Base-by-base conservation (phyloP, 37 sponge, comb jelly and placozoan species). In the Hexactinellida sp. region DNA sequence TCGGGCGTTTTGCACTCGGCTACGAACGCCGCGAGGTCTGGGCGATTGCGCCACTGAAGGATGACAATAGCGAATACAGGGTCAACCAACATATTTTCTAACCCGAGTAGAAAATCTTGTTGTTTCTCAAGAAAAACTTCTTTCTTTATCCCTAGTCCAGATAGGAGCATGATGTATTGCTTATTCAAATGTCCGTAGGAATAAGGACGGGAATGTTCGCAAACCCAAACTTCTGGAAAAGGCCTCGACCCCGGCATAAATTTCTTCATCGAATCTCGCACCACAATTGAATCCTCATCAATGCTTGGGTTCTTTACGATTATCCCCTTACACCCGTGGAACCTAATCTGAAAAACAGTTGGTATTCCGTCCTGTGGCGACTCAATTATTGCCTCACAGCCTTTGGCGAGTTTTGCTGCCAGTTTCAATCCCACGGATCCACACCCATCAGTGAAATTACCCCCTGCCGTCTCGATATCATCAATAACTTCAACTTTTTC, bases 401-500 rank as follows among this genome's bases (percentile, higher is more conserved):
- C 36, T 41, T 89, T 41, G 41, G 32, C 38, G 13, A 93, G 21
- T 54, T 55, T 32, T 38, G 39, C 37, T 0, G 94, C 94, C 25
- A 91, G 28, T 9, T 86, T 36, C 0, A 47, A 37, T 24, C 90
- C 83, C 10, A 93, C 82, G n/a, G 38, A 39, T 28, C 94, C 94
- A 91, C 94, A 93, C 24, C 94, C 94, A 88, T 93, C 94, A 0
- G 94, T 93, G 54, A 91, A 93, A 38, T 88, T 91, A 37, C 37
- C 36, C 3, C 85, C 87, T 37, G 36, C 0, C 16, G 24, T 86
- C 55, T 89, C 90, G n/a, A 92, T 88, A 39, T 92, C 93, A 0
- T 84, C 89, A 55, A 85, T 51, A 10, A 52, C 38, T 28, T 37
- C 38, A 37, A 88, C 82, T 0, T 90, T 85, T 36, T 39, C 85